Conservation (phyloP, 2,888 invertebrate genomes). For the Dolomedes plantarius region DNA sequence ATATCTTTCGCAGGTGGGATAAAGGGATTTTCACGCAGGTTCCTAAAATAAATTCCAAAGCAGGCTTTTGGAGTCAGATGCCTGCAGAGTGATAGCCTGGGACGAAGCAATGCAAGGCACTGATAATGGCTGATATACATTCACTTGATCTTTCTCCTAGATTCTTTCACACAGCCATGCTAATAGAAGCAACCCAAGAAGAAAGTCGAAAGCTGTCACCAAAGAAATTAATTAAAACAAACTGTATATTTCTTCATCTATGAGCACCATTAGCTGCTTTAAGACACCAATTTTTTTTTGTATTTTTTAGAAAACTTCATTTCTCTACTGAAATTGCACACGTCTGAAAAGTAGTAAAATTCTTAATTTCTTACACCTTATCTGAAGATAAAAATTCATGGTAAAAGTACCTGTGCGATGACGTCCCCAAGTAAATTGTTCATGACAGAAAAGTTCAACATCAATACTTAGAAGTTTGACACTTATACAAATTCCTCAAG, state of each 20-base stretch:
- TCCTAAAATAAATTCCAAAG: constrained; percentile 34
- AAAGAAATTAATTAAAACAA: constrained; percentile 23
- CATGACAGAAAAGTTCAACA: constrained; percentile 38
- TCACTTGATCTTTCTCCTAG: not conserved
- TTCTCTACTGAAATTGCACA: constrained; percentile 55
- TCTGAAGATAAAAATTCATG: constrained; percentile 39
- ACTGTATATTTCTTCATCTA: constrained; percentile 39
- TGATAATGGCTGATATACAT: constrained; percentile 47
- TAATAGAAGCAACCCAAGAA: constrained; percentile 26
- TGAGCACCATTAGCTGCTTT: constrained; percentile 68
- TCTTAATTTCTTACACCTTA: constrained; percentile 25
- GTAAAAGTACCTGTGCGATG: constrained; percentile 64
- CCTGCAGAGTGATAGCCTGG: constrained; percentile 23
- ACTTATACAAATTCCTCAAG: constrained; percentile 45
- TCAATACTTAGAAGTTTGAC: constrained; percentile 57
- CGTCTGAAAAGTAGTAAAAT: constrained; percentile 54
- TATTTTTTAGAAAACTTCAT: constrained; percentile 37
- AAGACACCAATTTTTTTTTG: constrained; percentile 45
- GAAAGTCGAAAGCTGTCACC: constrained; percentile 32
- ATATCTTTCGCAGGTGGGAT: not conserved
- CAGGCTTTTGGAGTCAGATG: constrained; percentile 36
- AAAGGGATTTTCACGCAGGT: constrained; percentile 19
- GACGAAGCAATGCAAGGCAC: constrained; percentile 62
- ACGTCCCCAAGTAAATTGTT: constrained; percentile 22
- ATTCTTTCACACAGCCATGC: constrained; percentile 24